Base-by-base conservation (phyloP, 2,888 invertebrate genomes). In the Pollenia amentaria region DNA sequence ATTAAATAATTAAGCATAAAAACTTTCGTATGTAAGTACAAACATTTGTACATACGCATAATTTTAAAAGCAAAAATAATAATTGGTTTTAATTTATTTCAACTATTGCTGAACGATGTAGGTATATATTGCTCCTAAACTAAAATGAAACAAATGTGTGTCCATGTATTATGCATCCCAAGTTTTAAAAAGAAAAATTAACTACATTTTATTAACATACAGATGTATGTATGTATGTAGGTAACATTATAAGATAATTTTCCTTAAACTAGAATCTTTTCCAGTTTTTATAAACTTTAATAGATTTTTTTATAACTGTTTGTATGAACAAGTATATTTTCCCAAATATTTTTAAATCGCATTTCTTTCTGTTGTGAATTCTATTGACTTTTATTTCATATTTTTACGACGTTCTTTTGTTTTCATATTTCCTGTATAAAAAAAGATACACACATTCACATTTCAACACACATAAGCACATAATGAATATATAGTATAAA, bases 381-480 rank as follows among this genome's bases (percentile, higher is more conserved):
- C 18, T 65, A 57, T 76, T 76, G 51, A 62, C 75, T 82, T 77
- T 67, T 75, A 53, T 82, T 67, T 76, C 53, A 44, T 60, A 57
- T 77, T 44, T 79, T 55, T 79, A 67, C 18, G 55, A 55, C 62
- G 55, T 70, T 82, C 83, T 84, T 85, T 53, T 77, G 48, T 87
- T 73, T 72, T 70, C 60, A n/a, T 70, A 29, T 65, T 83, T 62
- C 62, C 53, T 64, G n/a, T n/a, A n/a, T n/a, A n/a, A n/a, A n/a
- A 83, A 87, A 77, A 82, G 76, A 88, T 69, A 16, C 8, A 69
- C 77, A 72, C 84, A 78, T 83, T 79, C 67, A 78, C 64, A 80
- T 62, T 84, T 78, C 60, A 86, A 87, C 75, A 85, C 60, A 57
- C n/a, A 51, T n/a, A 38, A 60, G 51, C 18, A 53, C 65, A 73